Conservation (phyloP, 2,888 invertebrate species). For the Zaprionus obscuricornis region DNA sequence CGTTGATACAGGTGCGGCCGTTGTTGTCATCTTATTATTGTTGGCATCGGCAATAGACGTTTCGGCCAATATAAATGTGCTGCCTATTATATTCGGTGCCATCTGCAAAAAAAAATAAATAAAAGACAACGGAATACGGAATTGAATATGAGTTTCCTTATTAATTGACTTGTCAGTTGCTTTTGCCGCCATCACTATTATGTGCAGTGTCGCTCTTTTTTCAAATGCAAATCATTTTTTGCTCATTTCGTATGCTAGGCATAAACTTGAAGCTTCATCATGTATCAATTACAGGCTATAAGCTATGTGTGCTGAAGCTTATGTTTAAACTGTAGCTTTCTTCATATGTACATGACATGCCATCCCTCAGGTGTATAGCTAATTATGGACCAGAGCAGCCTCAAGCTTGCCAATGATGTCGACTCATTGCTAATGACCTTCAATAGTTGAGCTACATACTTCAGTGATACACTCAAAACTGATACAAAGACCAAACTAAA, state of each 20-base stretch:
- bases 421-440: conserved; percentile 57
- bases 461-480: conserved; percentile 53
- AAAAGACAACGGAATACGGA: conserved; percentile 34
- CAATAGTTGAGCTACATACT: conserved; percentile 54
- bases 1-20: conserved; percentile 32
- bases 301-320: conserved; percentile 52
- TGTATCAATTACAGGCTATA: conserved; percentile 58
- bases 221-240: conserved; percentile 50
- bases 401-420: background rate
- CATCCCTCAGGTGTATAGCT: conserved; percentile 42
- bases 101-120: conserved; percentile 80
- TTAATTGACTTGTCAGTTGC: conserved; percentile 62
- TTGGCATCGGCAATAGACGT: conserved; percentile 81
- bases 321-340: conserved; percentile 59
- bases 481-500: conserved; percentile 44
- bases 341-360: conserved; percentile 58
- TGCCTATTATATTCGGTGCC: conserved; percentile 87
- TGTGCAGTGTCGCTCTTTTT: conserved; percentile 21
- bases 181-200: conserved; percentile 43
- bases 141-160: conserved; percentile 55
- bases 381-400: conserved; percentile 64
- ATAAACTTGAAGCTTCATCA: conserved; percentile 38
- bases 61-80: conserved; percentile 85
- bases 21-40: conserved; percentile 64
- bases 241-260: conserved; percentile 56